phyloP scores from a whole-genome alignment of 2,888 invertebrate species.

The Stenoptilia bipunctidactyla region DNA sequence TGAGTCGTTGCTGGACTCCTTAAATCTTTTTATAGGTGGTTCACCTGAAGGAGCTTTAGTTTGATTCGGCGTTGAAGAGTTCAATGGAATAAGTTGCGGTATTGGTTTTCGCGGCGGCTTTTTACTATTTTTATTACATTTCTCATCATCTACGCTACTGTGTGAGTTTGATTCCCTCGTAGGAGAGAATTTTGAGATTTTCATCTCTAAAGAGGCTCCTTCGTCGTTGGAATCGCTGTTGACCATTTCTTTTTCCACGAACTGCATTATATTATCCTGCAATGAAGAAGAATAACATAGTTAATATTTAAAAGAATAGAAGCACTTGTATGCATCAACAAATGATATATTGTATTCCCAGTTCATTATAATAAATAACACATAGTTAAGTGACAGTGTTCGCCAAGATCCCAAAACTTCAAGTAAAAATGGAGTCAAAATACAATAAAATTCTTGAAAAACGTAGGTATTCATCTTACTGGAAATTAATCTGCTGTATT shows the following conservation, averaged over 20 bases:
- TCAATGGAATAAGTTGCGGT: constrained; percentile 82
- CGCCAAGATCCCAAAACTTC: no score
- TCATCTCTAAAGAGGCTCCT: constrained; percentile 28
- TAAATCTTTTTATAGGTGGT: constrained; percentile 54
- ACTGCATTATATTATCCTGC: constrained; percentile 56
- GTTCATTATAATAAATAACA: no score
- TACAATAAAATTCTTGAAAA: no score
- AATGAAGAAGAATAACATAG: constrained; percentile 30
- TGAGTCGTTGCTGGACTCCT: constrained; percentile 28
- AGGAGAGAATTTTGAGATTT: constrained; percentile 25
- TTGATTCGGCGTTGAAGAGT: constrained; percentile 55
- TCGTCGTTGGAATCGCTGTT: constrained; percentile 58
- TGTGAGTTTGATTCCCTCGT: constrained; percentile 27
- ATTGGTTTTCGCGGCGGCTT: constrained; percentile 69
- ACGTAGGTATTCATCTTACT: no score
- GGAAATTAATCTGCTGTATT: no score
- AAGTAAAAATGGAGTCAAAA: no score
- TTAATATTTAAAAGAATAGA: no score
- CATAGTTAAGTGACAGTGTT: no score
- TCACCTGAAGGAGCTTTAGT: constrained; percentile 40
- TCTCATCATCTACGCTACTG: constrained; percentile 32
- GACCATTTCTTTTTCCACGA: constrained; percentile 45
- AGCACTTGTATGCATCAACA: no score
- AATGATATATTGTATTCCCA: no score
- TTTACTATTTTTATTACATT: constrained; percentile 40